These are phyloP conservation scores for Passer montanus DNA, from an alignment of 2,113 vertebrate species.

Conservation along the genomic window DNA sequence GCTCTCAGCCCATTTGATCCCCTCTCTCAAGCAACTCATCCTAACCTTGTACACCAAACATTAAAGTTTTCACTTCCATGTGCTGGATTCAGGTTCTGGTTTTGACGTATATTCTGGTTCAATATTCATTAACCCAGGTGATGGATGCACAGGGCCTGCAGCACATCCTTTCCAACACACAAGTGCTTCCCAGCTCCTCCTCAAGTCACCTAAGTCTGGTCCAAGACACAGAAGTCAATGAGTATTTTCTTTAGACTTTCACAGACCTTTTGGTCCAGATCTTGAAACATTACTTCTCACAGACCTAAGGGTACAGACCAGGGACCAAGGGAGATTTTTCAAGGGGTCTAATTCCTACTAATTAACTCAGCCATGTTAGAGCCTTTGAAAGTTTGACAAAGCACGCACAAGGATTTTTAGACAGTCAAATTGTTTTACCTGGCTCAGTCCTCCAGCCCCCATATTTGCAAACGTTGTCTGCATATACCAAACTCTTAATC, in stretches of 20 bases:
- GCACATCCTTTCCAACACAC: background rate
- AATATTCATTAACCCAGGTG: background rate
- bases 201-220: background rate
- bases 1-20: background rate
- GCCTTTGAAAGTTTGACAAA: background rate
- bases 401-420: background rate
- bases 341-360: background rate
- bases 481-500: background rate
- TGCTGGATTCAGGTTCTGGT: background rate
- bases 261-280: background rate
- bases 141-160: background rate
- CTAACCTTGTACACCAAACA: background rate
- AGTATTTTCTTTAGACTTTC: background rate
- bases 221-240: background rate
- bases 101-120: background rate
- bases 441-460: background rate
- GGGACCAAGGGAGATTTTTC: background rate
- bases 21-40: background rate
- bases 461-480: background rate
- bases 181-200: background rate
- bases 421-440: background rate
- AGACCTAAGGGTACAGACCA: background rate
- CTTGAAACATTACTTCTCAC: background rate
- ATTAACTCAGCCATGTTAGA: background rate
- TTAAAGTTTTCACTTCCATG: accelerated